Evolutionary conservation across 2,797 vertebrate species (phyloP), one percentile per base, ranked within the genome.

Genomic region (Masticophis lateralis): DNA sequence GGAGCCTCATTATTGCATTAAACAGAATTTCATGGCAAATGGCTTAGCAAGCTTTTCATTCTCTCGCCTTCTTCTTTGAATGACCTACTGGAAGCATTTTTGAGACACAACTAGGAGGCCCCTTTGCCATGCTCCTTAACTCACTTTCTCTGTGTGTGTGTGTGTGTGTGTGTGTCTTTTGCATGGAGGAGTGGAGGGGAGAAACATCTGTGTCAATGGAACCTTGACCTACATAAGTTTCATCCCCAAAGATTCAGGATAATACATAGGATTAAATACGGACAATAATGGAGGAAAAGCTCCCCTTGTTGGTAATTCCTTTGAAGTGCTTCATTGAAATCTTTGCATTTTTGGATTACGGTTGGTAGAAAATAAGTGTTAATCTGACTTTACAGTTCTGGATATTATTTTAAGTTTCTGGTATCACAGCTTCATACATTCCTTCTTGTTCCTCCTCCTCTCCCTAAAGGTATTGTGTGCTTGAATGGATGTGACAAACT

Each of bases 151-250:
- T 47, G 4, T 47, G 51, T 55, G 53, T 53, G 51, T 53, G 51
- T 11, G 11, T 55, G 27, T 89, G 53, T 74, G 14, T 79, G 3
- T 11, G 20, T 47, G 9, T 83, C 37, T 12, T 43, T 66, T 56
- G 63, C 37, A 20, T 11, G 32, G 9, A 43, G 94, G 95, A 37
- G 55, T 79, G 91, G 90, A 91, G 93, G 92, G 94, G 94, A 95
- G 89, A 94, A 96, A 95, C 95, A 96, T 96, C 94, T 94, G 94
- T 95, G 95, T 96, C 96, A 96, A 88, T 96, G 95, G 96, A 96
- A 96, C 95, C 94, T 96, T 97, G 96, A 97, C 96, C 96, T 97
- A 97, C 94, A 95, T 95, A 96, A 93, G 51, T 91, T 96, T 97
- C 96, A 97, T 96, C 95, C 96, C 92, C 94, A 96, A 94, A 93